Base-by-base conservation (phyloP, 2,888 invertebrate genomes). In the Caenorhabditis sp. region DNA sequence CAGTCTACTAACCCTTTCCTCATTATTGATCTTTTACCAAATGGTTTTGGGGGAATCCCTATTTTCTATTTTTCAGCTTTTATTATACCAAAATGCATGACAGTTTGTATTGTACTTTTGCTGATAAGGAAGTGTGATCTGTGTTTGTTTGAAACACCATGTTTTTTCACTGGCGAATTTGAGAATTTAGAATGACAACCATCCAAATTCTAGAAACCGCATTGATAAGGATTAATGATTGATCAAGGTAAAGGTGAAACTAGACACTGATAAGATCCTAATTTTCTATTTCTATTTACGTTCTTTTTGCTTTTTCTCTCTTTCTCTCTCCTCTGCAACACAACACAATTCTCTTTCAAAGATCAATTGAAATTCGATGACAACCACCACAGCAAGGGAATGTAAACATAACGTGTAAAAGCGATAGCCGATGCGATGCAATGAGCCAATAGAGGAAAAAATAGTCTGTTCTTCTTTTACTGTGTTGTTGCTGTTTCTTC, bases 291-390 rank as follows among this genome's bases (percentile, higher is more conserved):
- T 53, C 22, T 15, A 40, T 40, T 40, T 40, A n/a, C n/a, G n/a
- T 40, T 40, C 11, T 40, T 37, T 60, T 40, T 40, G 9, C 3
- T 40, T 32, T 44, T 13, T 44, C 44, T 37, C 22, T 20, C 37
- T 60, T 11, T 9, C n/a, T 40, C 20, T 35, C 6, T 20, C 35
- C n/a, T 35, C 18, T 35, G n/a, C 20, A n/a, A 1, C 9, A 9
- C 32, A 6, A 37, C 20, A 35, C 15, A 15, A 8, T 15, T 40
- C 24, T 28, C 58, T 76, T 68, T 68, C 76, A 53, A 76, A 68
- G 53, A 76, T 76, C 76, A 76, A 61, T 61, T 68, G 68, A 68
- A 76, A 76, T 76, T 65, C 44, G 70, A 71, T 60, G 51, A 74
- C 51, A 64, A 50, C 22, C 40, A 35, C n/a, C n/a, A 60, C 44